Base-by-base conservation (phyloP, 2,888 invertebrate genomes). In the Euclidia mi region DNA sequence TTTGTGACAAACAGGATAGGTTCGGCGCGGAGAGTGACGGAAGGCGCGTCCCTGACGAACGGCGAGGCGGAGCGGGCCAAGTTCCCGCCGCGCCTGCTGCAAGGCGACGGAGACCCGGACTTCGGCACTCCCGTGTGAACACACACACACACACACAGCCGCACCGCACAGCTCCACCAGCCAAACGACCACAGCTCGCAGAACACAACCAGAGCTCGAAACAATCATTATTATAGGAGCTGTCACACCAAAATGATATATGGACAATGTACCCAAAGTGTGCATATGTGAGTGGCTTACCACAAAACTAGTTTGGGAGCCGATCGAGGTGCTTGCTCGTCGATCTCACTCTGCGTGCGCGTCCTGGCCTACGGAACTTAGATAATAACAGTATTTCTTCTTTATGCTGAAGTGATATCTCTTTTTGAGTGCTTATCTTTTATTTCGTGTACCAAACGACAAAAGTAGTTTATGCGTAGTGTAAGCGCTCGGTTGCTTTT, bases 111-210 rank as follows among this genome's bases (percentile, higher is more conserved):
- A 0, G 96, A 96, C 88, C 96, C 96, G 0, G 96, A 96, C 89
- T 96, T 96, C 85, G 96, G 96, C 65, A 96, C 96, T 2, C 96
- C 96, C 9, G 96, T 96, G 71, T 96, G 94, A 94, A 56, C 46
- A 2, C n/a, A 9, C 41, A 1, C 38, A 10, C 49, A 3, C n/a
- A 14, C n/a, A 25, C 6, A 10, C 31, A 29, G 18, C 14, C 14
- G 11, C 17, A 7, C n/a, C 66, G 7, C 49, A 35, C 43, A 17
- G 29, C 29, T 7, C 34, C 34, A 25, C 34, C 29, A 25, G 38
- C 18, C 37, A 38, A 38, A 34, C 50, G 17, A 29, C 17, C 42
- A 31, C 4, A n/a, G n/a, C n/a, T n/a, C n/a, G n/a, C n/a, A n/a
- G n/a, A n/a, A n/a, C n/a, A n/a, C n/a, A n/a, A n/a, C n/a, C n/a